A percentile compares a stretch with the other conserved stretches of the same genome.
These are phyloP conservation scores for Puntigrus tetrazona DNA, from an alignment of 2,113 vertebrate genomes.

Conservation along the genomic window DNA sequence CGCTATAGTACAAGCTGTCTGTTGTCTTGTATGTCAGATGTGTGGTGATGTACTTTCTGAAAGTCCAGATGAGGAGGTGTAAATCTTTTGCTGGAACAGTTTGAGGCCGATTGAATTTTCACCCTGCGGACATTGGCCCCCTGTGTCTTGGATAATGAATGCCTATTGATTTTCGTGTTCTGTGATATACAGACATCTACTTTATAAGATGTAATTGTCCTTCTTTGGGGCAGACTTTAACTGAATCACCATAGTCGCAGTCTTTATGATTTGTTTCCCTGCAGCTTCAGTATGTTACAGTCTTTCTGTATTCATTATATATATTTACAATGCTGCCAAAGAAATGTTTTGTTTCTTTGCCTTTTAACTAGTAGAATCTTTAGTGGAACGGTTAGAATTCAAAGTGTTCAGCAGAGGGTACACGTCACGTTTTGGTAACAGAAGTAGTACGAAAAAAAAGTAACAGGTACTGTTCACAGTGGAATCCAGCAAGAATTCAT, in stretches of 20 bases:
- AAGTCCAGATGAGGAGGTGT: background rate
- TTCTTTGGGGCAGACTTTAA: conserved; percentile 6
- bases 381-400: too few relatives aligned
- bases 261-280: background rate
- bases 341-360: background rate
- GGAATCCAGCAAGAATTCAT: too few relatives aligned
- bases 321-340: background rate
- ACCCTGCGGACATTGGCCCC: conserved; percentile 2
- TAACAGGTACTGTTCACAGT: too few relatives aligned
- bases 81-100: background rate
- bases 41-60: conserved; percentile 1
- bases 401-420: too few relatives aligned
- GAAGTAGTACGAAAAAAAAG: too few relatives aligned
- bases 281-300: background rate
- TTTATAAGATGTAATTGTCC: conserved; percentile 26
- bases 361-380: background rate
- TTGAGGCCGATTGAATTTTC: conserved; percentile 14
- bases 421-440: too few relatives aligned
- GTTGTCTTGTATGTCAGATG: conserved; percentile 12
- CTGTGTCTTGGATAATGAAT: conserved; percentile 21
- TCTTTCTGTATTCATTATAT: background rate
- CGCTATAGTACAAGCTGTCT: background rate
- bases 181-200: conserved; percentile 29
- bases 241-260: background rate
- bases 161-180: conserved; percentile 18